Conservation (phyloP, 1,140 invertebrate genomes). For the Luehdorfia chinensis region DNA sequence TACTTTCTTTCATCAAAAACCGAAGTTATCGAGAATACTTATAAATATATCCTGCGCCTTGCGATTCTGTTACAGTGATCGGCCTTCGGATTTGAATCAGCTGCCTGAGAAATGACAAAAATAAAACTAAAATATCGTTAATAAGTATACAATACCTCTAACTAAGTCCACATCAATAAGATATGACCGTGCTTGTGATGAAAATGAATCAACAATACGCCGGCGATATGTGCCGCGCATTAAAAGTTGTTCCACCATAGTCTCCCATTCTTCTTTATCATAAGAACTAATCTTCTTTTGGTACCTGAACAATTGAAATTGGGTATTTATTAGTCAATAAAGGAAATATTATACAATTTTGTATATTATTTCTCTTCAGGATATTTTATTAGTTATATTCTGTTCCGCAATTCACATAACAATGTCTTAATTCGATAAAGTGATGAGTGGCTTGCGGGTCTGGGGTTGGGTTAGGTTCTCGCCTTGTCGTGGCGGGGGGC, state of each 20-base stretch:
- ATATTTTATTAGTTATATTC: neutral
- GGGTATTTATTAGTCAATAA: neutral
- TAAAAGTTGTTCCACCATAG: conserved; percentile 93
- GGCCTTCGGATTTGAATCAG: too few relatives aligned
- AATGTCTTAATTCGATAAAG: too few relatives aligned
- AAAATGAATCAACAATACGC: conserved; percentile 84
- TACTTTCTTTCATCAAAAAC: too few relatives aligned
- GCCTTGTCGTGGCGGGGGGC: too few relatives aligned
- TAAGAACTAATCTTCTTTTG: conserved; percentile 97
- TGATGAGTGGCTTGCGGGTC: too few relatives aligned
- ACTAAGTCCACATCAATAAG: conserved; percentile 97
- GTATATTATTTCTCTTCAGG: neutral
- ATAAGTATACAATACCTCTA: conserved; percentile 81
- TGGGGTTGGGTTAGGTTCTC: too few relatives aligned
- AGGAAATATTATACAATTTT: neutral
- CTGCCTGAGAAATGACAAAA: too few relatives aligned
- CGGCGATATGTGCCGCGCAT: conserved; percentile 90
- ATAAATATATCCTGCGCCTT: too few relatives aligned
- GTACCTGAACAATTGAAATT: too few relatives aligned
- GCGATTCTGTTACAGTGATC: too few relatives aligned
- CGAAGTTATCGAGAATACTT: too few relatives aligned
- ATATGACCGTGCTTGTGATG: conserved; percentile 92
- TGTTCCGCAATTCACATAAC: neutral
- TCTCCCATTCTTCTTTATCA: conserved; percentile 98
- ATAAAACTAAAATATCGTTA: too few relatives aligned